phyloP scores from a whole-genome alignment of 1,140 invertebrate species.

The Uloborus diversus region DNA sequence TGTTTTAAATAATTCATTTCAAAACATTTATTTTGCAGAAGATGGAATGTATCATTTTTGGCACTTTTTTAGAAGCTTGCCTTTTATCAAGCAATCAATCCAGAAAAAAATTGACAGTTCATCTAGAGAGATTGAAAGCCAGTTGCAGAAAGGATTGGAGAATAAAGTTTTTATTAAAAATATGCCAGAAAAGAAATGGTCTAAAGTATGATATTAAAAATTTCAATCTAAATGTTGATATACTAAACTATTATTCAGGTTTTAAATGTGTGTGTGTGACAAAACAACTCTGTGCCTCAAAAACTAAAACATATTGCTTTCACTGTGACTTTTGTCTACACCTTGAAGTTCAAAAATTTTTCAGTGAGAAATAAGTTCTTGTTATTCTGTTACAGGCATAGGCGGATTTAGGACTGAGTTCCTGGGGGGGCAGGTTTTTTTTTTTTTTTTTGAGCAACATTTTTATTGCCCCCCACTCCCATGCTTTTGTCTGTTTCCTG shows the following conservation, averaged over 20 bases:
- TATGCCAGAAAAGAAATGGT: constrained; percentile 1
- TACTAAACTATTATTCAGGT: not conserved
- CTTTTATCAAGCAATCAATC: constrained; percentile 24
- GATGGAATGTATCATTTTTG: constrained; percentile 3
- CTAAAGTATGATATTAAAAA: not conserved
- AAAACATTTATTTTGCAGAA: constrained; percentile 6
- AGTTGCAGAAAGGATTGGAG: constrained; percentile 28
- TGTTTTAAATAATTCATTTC: not conserved
- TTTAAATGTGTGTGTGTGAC: not conserved
- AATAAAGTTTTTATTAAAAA: constrained; percentile 5
- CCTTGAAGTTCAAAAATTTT: not conserved
- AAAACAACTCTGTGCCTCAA: no score
- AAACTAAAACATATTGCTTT: no score
- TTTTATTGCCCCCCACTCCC: no score
- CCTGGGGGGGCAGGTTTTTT: no score
- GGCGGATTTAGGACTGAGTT: no score
- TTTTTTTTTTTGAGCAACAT: no score
- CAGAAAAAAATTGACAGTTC: constrained; percentile 18
- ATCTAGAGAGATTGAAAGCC: constrained; percentile 27
- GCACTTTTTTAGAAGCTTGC: constrained; percentile 2
- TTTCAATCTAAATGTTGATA: not conserved
- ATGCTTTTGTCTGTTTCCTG: no score
- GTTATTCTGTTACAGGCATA: no score
- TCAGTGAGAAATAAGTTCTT: no score
- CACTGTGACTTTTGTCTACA: no score